Conservation (phyloP, 92 coral and sea anemone species). For the Micromussa lordhowensis region DNA sequence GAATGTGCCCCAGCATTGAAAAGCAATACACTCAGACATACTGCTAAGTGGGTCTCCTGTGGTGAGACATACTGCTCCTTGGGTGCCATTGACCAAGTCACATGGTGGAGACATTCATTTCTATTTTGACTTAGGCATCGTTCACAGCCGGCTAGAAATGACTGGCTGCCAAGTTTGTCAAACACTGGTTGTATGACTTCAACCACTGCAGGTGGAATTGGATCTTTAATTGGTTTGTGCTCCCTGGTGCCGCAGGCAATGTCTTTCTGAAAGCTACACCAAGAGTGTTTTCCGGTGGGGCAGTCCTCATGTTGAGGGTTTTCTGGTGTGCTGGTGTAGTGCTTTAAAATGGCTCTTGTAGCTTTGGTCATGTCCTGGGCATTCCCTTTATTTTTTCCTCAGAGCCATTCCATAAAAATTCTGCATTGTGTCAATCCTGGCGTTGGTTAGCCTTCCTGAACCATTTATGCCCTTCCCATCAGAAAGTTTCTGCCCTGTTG, state of each 20-base stretch:
- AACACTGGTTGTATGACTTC: constrained; percentile 48
- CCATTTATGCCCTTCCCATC: constrained; percentile 32
- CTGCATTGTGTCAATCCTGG: constrained; percentile 56
- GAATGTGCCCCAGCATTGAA: constrained; percentile 39
- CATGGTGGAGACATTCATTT: constrained; percentile 69
- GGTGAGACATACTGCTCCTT: constrained; percentile 63
- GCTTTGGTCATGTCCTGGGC: constrained; percentile 60
- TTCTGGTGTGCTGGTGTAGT: constrained; percentile 57
- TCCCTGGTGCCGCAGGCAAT: constrained; percentile 24
- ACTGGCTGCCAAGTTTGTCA: constrained; percentile 48
- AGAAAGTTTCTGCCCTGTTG: constrained; percentile 15
- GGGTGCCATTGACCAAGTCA: constrained; percentile 71
- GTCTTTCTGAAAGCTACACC: constrained; percentile 69
- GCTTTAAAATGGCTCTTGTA: constrained; percentile 52
- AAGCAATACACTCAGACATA: constrained; percentile 30
- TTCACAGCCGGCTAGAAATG: constrained; percentile 62
- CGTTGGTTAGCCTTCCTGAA: constrained; percentile 29
- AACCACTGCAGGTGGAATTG: constrained; percentile 63
- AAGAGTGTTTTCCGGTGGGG: constrained; percentile 47
- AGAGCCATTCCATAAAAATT: constrained; percentile 59
- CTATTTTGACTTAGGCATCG: constrained; percentile 54
- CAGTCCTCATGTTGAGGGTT: constrained; percentile 62
- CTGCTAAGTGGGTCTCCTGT: constrained; percentile 40
- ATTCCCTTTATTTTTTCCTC: constrained; percentile 51
- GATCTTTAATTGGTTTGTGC: constrained; percentile 60